Conservation (phyloP, 2,797 vertebrate genomes). For the Enteromius anoplus region DNA sequence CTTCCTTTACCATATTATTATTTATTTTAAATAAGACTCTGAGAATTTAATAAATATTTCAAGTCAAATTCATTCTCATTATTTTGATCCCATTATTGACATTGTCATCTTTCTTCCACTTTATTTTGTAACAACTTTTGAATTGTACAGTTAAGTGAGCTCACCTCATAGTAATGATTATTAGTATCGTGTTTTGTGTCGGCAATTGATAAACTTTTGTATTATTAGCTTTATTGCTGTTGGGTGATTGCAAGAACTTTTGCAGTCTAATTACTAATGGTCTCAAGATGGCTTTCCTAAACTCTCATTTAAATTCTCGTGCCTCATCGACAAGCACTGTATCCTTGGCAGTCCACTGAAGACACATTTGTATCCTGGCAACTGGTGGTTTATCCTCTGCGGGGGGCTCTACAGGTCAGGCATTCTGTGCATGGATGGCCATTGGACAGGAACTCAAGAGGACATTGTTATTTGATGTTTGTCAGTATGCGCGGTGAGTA, state of each 20-base stretch:
- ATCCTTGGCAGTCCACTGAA: conserved; percentile 59
- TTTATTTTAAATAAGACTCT: conserved; percentile 92
- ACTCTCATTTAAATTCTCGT: background rate
- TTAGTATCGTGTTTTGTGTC: background rate
- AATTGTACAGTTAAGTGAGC: conserved; percentile 10
- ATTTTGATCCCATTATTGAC: conserved; percentile 65
- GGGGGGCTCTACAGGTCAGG: conserved; percentile 51
- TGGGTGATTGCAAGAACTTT: background rate
- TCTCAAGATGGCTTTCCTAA: conserved; percentile 21
- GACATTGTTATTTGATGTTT: background rate
- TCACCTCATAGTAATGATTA: background rate
- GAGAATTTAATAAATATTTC: conserved; percentile 87
- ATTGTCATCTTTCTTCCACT: conserved; percentile 63
- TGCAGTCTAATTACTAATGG: background rate
- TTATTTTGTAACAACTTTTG: conserved; percentile 51
- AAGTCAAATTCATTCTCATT: conserved; percentile 81
- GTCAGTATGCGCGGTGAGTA: conserved; percentile 70
- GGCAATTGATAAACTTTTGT: background rate
- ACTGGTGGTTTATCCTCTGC: conserved; percentile 64
- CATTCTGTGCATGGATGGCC: conserved; percentile 39
- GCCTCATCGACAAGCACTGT: conserved; percentile 46
- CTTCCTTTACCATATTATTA: conserved; percentile 84
- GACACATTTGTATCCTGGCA: conserved; percentile 59
- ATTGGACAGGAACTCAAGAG: background rate
- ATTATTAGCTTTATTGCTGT: background rate